These are phyloP conservation scores for Aplodontia rufa DNA, from an alignment of 2,113 vertebrate species.

Conservation along the genomic window DNA sequence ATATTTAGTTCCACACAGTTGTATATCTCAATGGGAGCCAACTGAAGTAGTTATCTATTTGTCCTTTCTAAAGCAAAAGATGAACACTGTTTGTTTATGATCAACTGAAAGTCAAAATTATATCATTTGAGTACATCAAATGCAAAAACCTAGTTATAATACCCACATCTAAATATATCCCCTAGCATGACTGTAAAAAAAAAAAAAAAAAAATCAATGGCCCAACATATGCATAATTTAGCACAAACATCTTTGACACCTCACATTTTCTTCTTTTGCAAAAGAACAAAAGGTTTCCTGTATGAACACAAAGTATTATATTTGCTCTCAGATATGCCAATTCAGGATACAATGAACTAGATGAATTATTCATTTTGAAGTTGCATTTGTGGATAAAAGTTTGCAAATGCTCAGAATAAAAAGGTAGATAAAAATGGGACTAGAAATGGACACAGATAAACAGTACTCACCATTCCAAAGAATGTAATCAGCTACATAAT, in stretches of 20 bases:
- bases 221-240: slow-evolving; percentile 66
- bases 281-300: slow-evolving; percentile 68
- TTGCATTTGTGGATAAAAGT: slow-evolving; percentile 33
- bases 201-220: too few relatives aligned
- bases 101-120: not conserved
- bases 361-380: slow-evolving; percentile 75
- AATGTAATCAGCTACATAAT: not conserved
- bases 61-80: slow-evolving; percentile 21
- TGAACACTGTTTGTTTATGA: slow-evolving; percentile 50
- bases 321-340: slow-evolving; percentile 56
- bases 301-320: not conserved
- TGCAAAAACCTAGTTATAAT: not conserved
- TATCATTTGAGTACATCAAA: slow-evolving; percentile 25
- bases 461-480: not conserved
- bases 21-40: slow-evolving; percentile 36
- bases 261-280: slow-evolving; percentile 18
- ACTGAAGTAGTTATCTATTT: not conserved
- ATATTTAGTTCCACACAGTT: slow-evolving; percentile 23
- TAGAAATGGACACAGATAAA: not conserved
- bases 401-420: not conserved
- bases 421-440: not conserved
- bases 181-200: not conserved
- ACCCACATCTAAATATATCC: not conserved
- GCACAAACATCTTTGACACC: slow-evolving; percentile 55
- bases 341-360: slow-evolving; percentile 47